Evolutionary conservation across 1,140 invertebrate species (phyloP), one percentile per base, ranked within the genome.

Genomic region (Eueides isabella): DNA sequence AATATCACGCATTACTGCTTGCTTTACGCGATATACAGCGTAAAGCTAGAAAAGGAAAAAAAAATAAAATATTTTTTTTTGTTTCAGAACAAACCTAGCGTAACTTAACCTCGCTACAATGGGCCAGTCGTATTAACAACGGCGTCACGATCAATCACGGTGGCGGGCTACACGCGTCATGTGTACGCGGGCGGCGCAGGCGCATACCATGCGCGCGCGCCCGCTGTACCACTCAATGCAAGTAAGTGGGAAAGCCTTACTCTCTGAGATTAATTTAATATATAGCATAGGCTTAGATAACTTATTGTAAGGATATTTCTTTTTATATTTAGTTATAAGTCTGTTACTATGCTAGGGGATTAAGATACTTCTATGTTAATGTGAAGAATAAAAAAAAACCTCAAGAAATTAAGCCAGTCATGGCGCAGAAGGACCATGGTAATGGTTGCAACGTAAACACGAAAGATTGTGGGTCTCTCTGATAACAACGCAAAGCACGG

Each of bases 191-290:
- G 85, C 87, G 86, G 82, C 82, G 89, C 90, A 72, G 82, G 82
- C 74, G 81, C 86, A 67, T 90, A 92, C 86, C 90, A 92, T 71
- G 82, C 90, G 85, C 89, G 90, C 82, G 81, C 89, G 83, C 77
- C 91, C 84, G 85, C 87, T 71, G 84, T 89, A 78, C 92, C 92
- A 33, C 92, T 93, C 80, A 93, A 93, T 77, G 92, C 92, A 65
- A 93, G 92, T 93, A 76, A 93, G 92, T 93, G 48, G 0, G 12
- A 16, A 5, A 38, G 14, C 14, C 16, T 14, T 0, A 5, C 35
- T 38, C 35, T 38, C 35, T 38, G 14, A 38, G 0, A 23, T 2
- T 76, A 33, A 55, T 41, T 62, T 48, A n/a, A n/a, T n/a, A n/a
- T n/a, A n/a, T n/a, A n/a, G n/a, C n/a, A n/a, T n/a, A n/a, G n/a